Evolutionary conservation across 2,797 vertebrate genomes (phyloP), one percentile per base, ranked within the genome.

Genomic region (Pelodytes ibericus): DNA sequence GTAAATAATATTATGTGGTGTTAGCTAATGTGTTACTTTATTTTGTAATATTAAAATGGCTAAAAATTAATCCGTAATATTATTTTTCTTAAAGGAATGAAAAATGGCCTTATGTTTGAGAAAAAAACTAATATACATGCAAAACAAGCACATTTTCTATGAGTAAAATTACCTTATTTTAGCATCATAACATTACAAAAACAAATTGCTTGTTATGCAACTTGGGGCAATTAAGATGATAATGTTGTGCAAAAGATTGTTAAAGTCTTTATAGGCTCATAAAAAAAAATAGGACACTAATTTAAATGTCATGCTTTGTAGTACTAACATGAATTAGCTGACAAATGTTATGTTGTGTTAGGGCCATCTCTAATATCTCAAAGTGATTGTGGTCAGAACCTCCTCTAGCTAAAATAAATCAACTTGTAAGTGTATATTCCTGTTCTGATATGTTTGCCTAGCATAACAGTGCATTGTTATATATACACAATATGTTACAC

Each of bases 271-370:
- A 69, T 62, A 63, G 74, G 39, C 65, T 70, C 65, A 75, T 75
- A 47, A 70, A 47, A 57, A 69, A 36, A 75, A 67, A 75, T 56
- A 69, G 44, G 58, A 13, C 58, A 70, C 57, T 70, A 27, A 75
- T 75, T 70, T 75, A 75, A 75, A 69, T 69, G 57, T 63, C 65
- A 75, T 75, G 73, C 73, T 68, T 74, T 68, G 30, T 68, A 60
- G 24, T 61, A 51, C 39, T 61, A 68, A 58, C 65, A 30, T 36
- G 73, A 68, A 61, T 68, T 20, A 39, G 27, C 61, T 68, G 64
- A 75, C 30, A 75, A 68, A 75, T 68, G 57, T 22, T 49, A 22
- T 29, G 18, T 41, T 20, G 16, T 61, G 51, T 49, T 39, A 61
- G 20, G 66, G 60, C 56, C 25, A 53, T 36, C 36, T 75, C 24